Conservation (phyloP, 1,140 invertebrate species). For the Panulirus ornatus region DNA sequence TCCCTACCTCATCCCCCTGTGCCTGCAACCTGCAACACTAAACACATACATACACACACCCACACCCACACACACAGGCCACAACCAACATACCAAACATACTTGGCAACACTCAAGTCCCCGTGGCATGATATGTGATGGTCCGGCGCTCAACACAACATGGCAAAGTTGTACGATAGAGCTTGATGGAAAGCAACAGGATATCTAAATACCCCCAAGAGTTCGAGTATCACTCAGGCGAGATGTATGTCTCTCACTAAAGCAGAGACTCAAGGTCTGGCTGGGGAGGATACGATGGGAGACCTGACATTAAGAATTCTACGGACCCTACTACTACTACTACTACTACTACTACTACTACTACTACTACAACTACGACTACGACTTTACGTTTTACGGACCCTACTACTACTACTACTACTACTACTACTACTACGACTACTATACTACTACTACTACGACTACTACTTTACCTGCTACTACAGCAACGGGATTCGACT, state of each 20-base stretch:
- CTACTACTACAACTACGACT: too few relatives aligned
- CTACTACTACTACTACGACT: too few relatives aligned
- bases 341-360: too few relatives aligned
- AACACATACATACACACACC: conserved; percentile 27
- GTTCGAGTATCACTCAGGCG: not conserved
- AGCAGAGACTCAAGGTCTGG: too few relatives aligned
- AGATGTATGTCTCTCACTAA: not conserved
- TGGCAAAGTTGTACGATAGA: not conserved
- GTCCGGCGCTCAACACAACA: not conserved
- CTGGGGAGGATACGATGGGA: too few relatives aligned
- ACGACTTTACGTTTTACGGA: too few relatives aligned
- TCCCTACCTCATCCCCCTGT: not conserved
- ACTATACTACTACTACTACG: too few relatives aligned
- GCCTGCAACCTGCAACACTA: conserved; percentile 43
- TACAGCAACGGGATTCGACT: too few relatives aligned
- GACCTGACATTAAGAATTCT: too few relatives aligned
- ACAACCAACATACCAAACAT: not conserved
- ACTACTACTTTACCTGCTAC: too few relatives aligned
- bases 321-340: too few relatives aligned
- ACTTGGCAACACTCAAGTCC: not conserved
- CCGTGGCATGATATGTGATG: not conserved
- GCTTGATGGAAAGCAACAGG: not conserved
- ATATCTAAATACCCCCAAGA: not conserved
- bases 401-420: too few relatives aligned
- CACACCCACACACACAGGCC: conserved; percentile 33